Evolutionary conservation across 1,140 invertebrate species (phyloP).

Genomic region (Parapsyche elsis): DNA sequence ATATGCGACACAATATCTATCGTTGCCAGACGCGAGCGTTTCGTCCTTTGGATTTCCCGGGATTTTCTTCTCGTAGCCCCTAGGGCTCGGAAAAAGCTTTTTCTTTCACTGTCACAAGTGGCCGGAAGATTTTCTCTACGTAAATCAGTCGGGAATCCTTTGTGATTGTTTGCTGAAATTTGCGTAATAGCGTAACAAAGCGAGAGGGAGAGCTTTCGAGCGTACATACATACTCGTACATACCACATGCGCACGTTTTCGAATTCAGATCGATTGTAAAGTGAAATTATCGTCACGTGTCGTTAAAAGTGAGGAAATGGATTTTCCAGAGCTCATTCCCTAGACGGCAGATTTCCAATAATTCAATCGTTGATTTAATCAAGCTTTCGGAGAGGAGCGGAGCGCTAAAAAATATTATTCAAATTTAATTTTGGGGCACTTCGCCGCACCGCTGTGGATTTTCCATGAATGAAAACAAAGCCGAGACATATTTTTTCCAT

Average conservation of each 20-base stretch:
- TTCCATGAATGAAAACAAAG: too few relatives aligned
- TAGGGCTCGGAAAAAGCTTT: background rate
- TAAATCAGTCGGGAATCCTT: slow-evolving; percentile 33
- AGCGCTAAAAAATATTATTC: too few relatives aligned
- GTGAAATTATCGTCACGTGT: background rate
- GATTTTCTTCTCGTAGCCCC: background rate
- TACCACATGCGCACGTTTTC: too few relatives aligned
- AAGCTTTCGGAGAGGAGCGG: too few relatives aligned
- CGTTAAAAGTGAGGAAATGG: background rate
- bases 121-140: background rate
- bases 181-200: background rate
- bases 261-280: too few relatives aligned
- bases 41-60: slow-evolving; percentile 8
- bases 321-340: background rate
- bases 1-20: slow-evolving; percentile 23
- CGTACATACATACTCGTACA: too few relatives aligned
- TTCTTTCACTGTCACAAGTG: background rate
- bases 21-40: slow-evolving; percentile 18
- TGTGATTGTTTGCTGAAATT: slow-evolving; percentile 29
- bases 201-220: too few relatives aligned
- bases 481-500: too few relatives aligned
- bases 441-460: too few relatives aligned
- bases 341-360: slow-evolving; percentile 5
- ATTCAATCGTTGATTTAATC: slow-evolving; percentile 17
- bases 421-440: too few relatives aligned